These are phyloP conservation scores for Drosophila pegasa DNA, from an alignment of 2,888 invertebrate species.

Conservation along the genomic window DNA sequence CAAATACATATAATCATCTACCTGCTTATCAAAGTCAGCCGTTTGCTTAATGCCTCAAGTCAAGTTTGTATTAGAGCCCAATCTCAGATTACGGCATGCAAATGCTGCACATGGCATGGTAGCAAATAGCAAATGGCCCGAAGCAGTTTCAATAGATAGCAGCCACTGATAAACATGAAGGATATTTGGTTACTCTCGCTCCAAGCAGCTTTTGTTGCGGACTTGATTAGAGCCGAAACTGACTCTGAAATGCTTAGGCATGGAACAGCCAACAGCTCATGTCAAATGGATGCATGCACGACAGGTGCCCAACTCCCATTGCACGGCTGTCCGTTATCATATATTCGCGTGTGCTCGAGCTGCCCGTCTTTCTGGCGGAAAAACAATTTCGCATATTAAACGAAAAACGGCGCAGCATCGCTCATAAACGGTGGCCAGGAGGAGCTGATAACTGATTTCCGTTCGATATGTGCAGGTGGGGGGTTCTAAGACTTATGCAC, in stretches of 20 bases:
- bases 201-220: conserved; percentile 28
- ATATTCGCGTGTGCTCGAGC: neutral
- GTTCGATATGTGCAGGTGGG: conserved; percentile 27
- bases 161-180: conserved; percentile 16
- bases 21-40: no score
- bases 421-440: conserved; percentile 10
- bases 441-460: conserved; percentile 43
- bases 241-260: conserved; percentile 49
- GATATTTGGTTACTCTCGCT: conserved; percentile 1
- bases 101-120: neutral
- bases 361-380: conserved; percentile 13
- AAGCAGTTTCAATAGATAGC: conserved; percentile 15
- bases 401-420: conserved; percentile 35
- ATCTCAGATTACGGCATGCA: neutral
- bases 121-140: neutral
- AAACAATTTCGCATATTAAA: conserved; percentile 54
- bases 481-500: conserved; percentile 2
- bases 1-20: no score
- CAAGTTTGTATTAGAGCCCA: neutral
- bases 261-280: conserved; percentile 27
- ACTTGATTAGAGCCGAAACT: conserved; percentile 62
- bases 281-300: conserved; percentile 10
- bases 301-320: conserved; percentile 29
- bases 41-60: no score
- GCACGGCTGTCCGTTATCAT: conserved; percentile 43